These are phyloP conservation scores for Sternotherus odoratus DNA, from an alignment of 2,797 vertebrate species.

Conservation along the genomic window DNA sequence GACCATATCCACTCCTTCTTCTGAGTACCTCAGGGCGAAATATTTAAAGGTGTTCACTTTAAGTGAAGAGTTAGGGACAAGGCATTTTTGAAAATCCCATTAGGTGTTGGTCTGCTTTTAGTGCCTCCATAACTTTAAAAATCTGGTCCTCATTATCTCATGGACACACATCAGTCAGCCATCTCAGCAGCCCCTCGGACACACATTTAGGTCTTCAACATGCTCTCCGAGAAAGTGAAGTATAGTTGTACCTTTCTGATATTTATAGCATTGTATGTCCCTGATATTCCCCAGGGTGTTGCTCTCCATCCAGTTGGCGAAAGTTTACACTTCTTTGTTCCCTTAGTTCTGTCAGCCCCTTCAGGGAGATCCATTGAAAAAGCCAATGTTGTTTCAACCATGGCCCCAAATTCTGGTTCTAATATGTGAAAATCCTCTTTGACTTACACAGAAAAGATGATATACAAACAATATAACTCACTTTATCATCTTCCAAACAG, in stretches of 20 bases:
- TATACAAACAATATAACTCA: too few species aligned
- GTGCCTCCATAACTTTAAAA: neutral
- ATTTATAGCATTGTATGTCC: neutral
- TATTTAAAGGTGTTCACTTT: neutral
- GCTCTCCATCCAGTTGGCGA: neutral
- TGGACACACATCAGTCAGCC: neutral
- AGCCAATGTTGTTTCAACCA: neutral
- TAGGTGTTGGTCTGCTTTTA: neutral
- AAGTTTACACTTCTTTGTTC: neutral
- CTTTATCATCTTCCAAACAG: too few species aligned
- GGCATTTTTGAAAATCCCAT: neutral
- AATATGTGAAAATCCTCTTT: too few species aligned
- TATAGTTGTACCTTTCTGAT: neutral
- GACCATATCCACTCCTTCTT: neutral
- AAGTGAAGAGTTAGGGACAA: neutral
- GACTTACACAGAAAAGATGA: too few species aligned
- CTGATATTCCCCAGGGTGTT: neutral
- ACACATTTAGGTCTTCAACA: neutral
- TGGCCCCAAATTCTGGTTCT: neutral
- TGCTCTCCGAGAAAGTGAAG: neutral
- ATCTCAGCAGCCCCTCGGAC: neutral
- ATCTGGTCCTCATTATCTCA: neutral
- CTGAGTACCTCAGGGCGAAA: neutral
- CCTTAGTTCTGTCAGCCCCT: neutral
- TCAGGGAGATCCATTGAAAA: neutral